Conservation (phyloP, 2,888 invertebrate genomes). For the Hydropsyche betteni region DNA sequence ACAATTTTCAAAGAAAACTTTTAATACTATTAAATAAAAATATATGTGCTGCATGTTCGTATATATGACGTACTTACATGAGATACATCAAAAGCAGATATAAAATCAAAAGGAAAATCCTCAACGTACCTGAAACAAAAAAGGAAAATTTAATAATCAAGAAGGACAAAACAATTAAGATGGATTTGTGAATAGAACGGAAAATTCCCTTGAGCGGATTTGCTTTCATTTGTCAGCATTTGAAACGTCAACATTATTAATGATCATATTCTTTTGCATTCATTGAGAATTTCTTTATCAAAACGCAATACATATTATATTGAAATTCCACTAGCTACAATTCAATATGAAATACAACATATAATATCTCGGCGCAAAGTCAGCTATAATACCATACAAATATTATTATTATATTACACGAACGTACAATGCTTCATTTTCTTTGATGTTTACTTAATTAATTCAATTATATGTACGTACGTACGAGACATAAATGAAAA, state of each 20-base stretch:
- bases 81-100: not conserved
- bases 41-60: not conserved
- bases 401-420: no score
- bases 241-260: conserved; percentile 11
- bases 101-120: conserved; percentile 6
- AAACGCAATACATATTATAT: not conserved
- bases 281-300: not conserved
- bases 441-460: no score
- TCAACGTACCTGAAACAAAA: conserved; percentile 4
- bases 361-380: no score
- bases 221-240: not conserved
- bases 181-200: not conserved
- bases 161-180: not conserved
- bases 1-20: not conserved
- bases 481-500: no score
- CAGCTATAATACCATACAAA: no score
- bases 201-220: not conserved
- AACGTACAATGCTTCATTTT: no score
- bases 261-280: conserved; percentile 1
- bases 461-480: no score
- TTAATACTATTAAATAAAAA: not conserved
- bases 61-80: not conserved
- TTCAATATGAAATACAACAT: no score
- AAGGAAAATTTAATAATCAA: conserved; percentile 6
- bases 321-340: no score